Conservation (phyloP, 1,140 invertebrate species). For the Eurosta solidaginis region DNA sequence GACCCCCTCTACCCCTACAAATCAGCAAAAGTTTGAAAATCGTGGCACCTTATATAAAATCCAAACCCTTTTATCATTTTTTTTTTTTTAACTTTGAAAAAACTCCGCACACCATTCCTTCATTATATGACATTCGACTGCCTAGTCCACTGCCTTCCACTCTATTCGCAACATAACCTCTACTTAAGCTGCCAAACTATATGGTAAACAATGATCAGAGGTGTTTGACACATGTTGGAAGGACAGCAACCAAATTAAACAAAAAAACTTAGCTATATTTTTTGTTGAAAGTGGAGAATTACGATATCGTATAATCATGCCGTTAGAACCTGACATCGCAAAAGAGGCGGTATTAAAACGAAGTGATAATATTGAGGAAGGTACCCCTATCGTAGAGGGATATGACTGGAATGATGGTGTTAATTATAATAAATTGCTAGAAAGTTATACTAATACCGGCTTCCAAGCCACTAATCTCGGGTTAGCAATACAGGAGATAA, state of each 20-base stretch:
- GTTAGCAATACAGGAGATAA: conserved; percentile 86
- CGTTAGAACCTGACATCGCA: conserved; percentile 62
- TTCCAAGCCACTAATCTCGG: conserved; percentile 98
- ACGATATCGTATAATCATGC: conserved; percentile 40
- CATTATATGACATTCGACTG: too few relatives aligned
- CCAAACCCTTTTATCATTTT: neutral
- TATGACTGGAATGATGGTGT: conserved; percentile 95
- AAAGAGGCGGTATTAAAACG: conserved; percentile 71
- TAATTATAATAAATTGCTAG: conserved; percentile 83
- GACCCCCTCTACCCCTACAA: too few relatives aligned
- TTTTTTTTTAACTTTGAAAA: too few relatives aligned
- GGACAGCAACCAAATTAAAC: neutral
- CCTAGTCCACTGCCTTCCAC: too few relatives aligned
- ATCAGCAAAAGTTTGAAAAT: too few relatives aligned
- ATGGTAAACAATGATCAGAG: too few relatives aligned
- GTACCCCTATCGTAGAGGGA: conserved; percentile 70
- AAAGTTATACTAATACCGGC: conserved; percentile 80
- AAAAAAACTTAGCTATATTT: neutral
- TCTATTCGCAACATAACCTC: too few relatives aligned
- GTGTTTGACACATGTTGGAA: neutral
- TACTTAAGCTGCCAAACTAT: too few relatives aligned
- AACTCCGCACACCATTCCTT: too few relatives aligned
- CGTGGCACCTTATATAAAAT: too few relatives aligned
- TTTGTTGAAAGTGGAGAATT: neutral
- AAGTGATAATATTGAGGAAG: conserved; percentile 67